Conservation (phyloP, 2,797 vertebrate genomes). For the Coranthus polyacanthus region DNA sequence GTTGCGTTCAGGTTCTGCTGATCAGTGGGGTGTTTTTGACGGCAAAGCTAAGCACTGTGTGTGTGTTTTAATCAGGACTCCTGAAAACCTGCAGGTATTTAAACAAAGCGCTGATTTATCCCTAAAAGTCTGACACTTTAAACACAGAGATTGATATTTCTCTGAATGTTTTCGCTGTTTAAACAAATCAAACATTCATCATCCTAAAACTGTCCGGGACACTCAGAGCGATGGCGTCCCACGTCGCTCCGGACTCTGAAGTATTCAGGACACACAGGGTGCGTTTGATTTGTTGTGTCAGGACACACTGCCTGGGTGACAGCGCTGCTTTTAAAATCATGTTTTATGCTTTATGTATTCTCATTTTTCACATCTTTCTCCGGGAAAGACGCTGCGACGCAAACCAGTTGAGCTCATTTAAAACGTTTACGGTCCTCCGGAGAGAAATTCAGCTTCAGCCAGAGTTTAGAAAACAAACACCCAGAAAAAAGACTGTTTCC, state of each 20-base stretch:
- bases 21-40: slow-evolving; percentile 21
- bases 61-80: no score
- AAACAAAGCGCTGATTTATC: slow-evolving; percentile 45
- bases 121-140: slow-evolving; percentile 21
- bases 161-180: slow-evolving; percentile 18
- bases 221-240: neutral
- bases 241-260: neutral
- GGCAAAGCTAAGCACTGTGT: no score
- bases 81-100: slow-evolving; percentile 3
- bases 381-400: neutral
- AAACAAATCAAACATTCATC: slow-evolving; percentile 22
- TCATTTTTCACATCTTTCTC: slow-evolving; percentile 7
- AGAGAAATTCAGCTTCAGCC: slow-evolving; percentile 9
- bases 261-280: slow-evolving; percentile 13
- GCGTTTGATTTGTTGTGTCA: slow-evolving; percentile 48
- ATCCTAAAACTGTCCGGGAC: neutral
- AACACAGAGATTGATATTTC: slow-evolving; percentile 24
- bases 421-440: neutral
- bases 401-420: neutral
- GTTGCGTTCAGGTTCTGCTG: slow-evolving; percentile 37
- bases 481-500: neutral
- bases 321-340: slow-evolving; percentile 52
- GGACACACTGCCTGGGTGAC: slow-evolving; percentile 22
- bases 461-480: neutral
- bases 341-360: slow-evolving; percentile 43